Evolutionary conservation across 2,113 vertebrate species (phyloP).

Genomic region (Taurulus bubalis): DNA sequence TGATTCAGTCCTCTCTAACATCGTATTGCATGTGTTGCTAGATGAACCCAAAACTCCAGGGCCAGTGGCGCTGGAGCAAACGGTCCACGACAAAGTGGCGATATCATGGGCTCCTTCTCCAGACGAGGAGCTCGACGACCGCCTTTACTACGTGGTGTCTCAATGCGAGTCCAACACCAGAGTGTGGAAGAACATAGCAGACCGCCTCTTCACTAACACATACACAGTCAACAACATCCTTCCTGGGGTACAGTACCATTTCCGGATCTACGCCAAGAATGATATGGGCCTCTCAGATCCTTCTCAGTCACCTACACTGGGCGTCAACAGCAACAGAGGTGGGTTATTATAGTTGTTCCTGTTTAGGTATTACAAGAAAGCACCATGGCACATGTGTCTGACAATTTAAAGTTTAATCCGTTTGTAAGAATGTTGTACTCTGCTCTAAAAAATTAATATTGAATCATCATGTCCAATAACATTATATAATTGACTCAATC

Average conservation of each 20-base stretch:
- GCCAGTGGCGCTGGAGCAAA: constrained; percentile 84
- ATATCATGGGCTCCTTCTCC: constrained; percentile 87
- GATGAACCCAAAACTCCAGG: constrained; percentile 87
- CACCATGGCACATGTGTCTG: background rate
- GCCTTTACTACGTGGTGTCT: constrained; percentile 85
- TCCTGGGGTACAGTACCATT: constrained; percentile 86
- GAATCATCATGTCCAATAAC: background rate
- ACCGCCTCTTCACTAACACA: constrained; percentile 85
- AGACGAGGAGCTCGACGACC: constrained; percentile 82
- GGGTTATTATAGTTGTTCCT: constrained; percentile 16
- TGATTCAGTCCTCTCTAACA: background rate
- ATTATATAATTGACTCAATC: background rate
- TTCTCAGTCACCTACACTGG: constrained; percentile 87
- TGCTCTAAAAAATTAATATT: background rate
- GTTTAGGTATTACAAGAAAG: background rate
- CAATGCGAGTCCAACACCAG: constrained; percentile 81
- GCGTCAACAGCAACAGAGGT: constrained; percentile 74
- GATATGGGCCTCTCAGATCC: constrained; percentile 86
- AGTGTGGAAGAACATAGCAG: constrained; percentile 82
- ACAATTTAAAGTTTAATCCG: background rate
- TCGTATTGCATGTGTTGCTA: constrained; percentile 57
- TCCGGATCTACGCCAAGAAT: constrained; percentile 88
- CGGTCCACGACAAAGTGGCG: constrained; percentile 83
- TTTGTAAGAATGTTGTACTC: background rate
- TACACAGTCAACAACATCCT: constrained; percentile 84